Evolutionary conservation across 2,888 invertebrate genomes (phyloP).

Genomic region (Sepioteuthis lessoniana): DNA sequence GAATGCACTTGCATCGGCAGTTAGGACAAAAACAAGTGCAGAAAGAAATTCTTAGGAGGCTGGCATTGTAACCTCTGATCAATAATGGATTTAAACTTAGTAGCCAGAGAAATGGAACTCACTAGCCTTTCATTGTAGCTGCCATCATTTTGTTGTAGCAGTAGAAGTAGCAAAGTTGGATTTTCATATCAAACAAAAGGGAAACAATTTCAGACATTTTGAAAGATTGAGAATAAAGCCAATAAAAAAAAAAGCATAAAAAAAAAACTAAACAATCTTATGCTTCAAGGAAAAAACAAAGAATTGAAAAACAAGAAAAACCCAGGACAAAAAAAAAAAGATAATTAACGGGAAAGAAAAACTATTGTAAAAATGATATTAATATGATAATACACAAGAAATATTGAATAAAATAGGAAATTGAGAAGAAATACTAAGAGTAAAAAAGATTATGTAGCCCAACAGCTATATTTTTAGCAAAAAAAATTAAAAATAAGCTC

Average conservation of each 20-base stretch:
- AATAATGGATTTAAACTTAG: constrained; percentile 33
- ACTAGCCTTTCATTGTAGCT: neutral
- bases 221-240: neutral
- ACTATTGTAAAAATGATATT: neutral
- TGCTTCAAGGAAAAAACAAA: neutral
- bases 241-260: neutral
- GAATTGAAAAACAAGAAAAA: neutral
- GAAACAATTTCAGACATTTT: neutral
- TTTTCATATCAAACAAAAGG: neutral
- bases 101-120: neutral
- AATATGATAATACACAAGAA: no score
- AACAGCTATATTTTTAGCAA: no score
- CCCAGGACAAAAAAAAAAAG: neutral
- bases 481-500: no score
- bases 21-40: neutral
- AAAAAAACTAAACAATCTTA: neutral
- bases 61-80: constrained; percentile 1
- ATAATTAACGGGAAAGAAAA: neutral
- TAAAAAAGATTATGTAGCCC: no score
- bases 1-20: neutral
- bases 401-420: no score
- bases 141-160: neutral
- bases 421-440: no score
- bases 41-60: neutral
- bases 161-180: neutral